Evolutionary conservation across 1,140 invertebrate species (phyloP).

Genomic region (Diprion similis): DNA sequence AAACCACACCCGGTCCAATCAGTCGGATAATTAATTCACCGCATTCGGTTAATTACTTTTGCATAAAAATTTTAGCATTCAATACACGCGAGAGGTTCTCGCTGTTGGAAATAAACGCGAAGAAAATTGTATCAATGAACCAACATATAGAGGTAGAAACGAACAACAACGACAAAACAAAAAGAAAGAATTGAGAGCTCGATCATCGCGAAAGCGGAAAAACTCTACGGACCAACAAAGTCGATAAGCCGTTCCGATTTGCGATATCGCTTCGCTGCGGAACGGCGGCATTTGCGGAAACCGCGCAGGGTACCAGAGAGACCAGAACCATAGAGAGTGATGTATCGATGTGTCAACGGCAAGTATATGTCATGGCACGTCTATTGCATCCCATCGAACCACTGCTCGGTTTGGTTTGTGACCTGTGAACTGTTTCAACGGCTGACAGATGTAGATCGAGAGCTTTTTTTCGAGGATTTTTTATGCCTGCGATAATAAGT

Average conservation of each 20-base stretch:
- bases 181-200: not conserved
- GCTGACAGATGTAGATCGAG: not conserved
- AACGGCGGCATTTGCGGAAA: too few relatives aligned
- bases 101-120: too few relatives aligned
- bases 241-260: too few relatives aligned
- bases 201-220: not conserved
- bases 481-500: not conserved
- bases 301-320: not conserved
- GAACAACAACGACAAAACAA: not conserved
- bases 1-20: not conserved
- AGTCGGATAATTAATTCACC: not conserved
- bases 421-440: not conserved
- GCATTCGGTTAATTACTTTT: too few relatives aligned
- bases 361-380: not conserved
- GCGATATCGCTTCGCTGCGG: too few relatives aligned
- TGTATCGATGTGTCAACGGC: conserved; percentile 5
- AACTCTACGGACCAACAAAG: too few relatives aligned
- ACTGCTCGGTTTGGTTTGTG: not conserved
- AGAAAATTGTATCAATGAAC: too few relatives aligned
- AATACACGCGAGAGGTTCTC: too few relatives aligned
- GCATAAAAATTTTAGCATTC: too few relatives aligned
- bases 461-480: not conserved
- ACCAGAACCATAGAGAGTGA: not conserved
- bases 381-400: not conserved
- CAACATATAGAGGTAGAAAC: too few relatives aligned